Percentiles rank a stretch among this genome's conserved stretches.
Conservation (phyloP, 1,140 invertebrate species). For the Drosophila obscura region DNA sequence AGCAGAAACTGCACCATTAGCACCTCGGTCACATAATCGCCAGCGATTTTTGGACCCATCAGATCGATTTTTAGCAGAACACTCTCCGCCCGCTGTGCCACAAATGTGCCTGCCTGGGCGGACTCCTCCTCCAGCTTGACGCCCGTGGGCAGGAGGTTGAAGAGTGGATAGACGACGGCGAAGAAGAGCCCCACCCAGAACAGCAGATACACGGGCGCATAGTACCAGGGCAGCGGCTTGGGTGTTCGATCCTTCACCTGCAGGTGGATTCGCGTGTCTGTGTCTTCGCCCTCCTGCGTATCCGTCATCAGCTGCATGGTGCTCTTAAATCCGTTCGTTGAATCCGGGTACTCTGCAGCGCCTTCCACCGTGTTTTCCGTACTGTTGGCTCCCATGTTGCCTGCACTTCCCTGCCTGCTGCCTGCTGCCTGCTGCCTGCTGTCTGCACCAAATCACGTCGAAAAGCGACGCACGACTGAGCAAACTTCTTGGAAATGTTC, state of each 20-base stretch:
- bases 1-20: constrained; percentile 85
- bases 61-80: constrained; percentile 87
- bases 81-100: constrained; percentile 68
- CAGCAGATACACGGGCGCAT: constrained; percentile 61
- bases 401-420: not conserved
- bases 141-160: constrained; percentile 57
- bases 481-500: not conserved
- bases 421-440: not conserved
- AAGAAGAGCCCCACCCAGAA: constrained; percentile 72
- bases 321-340: constrained; percentile 3
- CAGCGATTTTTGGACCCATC: constrained; percentile 88
- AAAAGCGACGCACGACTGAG: constrained; percentile 16
- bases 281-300: constrained; percentile 4
- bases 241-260: constrained; percentile 1
- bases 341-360: not conserved
- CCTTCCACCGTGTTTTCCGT: constrained; percentile 10
- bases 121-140: constrained; percentile 57
- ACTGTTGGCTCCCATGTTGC: constrained; percentile 18
- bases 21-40: constrained; percentile 88
- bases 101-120: constrained; percentile 49
- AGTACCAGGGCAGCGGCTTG: constrained; percentile 67
- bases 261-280: constrained; percentile 5
- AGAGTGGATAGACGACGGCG: constrained; percentile 62
- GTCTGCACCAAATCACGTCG: constrained; percentile 22
- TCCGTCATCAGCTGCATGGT: constrained; percentile 13